Evolutionary conservation across 2,113 vertebrate species (phyloP).

Genomic region (Caranx melampygus): DNA sequence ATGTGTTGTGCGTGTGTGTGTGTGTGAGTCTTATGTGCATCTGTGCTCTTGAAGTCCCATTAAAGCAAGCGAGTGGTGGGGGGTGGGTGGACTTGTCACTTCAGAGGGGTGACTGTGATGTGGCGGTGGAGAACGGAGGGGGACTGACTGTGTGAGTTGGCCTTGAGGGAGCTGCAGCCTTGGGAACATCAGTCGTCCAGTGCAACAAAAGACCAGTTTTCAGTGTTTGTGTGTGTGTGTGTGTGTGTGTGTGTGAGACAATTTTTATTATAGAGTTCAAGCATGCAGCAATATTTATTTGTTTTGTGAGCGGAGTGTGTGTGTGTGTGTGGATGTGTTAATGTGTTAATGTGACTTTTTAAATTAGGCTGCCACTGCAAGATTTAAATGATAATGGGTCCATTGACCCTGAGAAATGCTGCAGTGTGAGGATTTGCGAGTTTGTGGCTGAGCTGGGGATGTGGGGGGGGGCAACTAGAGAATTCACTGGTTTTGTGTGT

Average conservation of each 20-base stretch:
- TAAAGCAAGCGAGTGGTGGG: constrained; percentile 52
- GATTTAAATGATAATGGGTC: constrained; percentile 81
- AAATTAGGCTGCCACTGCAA: constrained; percentile 60
- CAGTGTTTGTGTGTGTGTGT: constrained; percentile 24
- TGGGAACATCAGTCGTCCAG: constrained; percentile 51
- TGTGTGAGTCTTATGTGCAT: constrained; percentile 53
- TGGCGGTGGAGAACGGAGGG: not conserved
- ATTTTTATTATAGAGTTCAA: constrained; percentile 46
- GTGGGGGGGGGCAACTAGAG: not conserved
- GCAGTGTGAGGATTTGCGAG: constrained; percentile 52
- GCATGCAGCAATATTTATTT: constrained; percentile 43
- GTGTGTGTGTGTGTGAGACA: constrained; percentile 30
- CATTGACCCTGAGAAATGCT: constrained; percentile 76
- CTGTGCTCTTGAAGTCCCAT: constrained; percentile 60
- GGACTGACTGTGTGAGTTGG: constrained; percentile 46
- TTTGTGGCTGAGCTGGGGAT: constrained; percentile 28
- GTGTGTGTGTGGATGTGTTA: constrained; percentile 19
- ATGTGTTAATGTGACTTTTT: constrained; percentile 54
- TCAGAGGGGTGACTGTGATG: constrained; percentile 49
- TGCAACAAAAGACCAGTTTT: constrained; percentile 50
- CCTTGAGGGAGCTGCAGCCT: constrained; percentile 62
- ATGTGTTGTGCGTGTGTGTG: constrained; percentile 6
- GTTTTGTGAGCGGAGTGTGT: constrained; percentile 20
- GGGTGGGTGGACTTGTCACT: constrained; percentile 62
- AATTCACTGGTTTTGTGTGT: constrained; percentile 13